These are phyloP conservation scores for Sigmodon hispidus DNA, from an alignment of 2,113 vertebrate species.

Conservation along the genomic window DNA sequence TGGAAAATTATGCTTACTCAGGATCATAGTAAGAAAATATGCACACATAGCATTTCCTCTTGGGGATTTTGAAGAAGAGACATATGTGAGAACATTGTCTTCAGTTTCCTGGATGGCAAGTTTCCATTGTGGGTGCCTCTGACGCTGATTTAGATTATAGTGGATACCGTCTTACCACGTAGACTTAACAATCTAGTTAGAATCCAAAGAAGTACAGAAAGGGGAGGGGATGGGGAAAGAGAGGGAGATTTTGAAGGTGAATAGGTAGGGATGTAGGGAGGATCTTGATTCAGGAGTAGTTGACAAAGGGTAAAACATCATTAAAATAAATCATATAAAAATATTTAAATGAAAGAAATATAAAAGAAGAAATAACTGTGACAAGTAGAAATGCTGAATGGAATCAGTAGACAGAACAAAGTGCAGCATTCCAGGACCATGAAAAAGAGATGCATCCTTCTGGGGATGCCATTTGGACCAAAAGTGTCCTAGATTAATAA, in stretches of 20 bases:
- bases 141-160: background rate
- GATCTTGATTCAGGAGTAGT: background rate
- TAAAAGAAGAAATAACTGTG: background rate
- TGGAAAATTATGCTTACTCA: background rate
- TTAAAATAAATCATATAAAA: too few species aligned
- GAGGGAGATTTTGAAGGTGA: background rate
- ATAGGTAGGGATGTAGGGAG: background rate
- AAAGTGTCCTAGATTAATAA: background rate
- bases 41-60: background rate
- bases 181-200: background rate
- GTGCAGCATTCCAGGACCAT: background rate
- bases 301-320: background rate
- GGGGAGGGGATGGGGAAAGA: background rate
- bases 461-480: background rate
- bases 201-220: background rate
- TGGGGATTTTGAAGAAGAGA: background rate
- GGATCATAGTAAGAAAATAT: background rate
- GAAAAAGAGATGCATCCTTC: background rate
- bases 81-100: background rate
- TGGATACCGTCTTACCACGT: background rate
- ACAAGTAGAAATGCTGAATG: background rate
- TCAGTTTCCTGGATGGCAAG: background rate
- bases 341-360: background rate
- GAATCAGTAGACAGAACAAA: background rate
- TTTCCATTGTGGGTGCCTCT: background rate